Evolutionary conservation across 2,888 invertebrate species (phyloP).

Genomic region (Chloroclystis v-ata): DNA sequence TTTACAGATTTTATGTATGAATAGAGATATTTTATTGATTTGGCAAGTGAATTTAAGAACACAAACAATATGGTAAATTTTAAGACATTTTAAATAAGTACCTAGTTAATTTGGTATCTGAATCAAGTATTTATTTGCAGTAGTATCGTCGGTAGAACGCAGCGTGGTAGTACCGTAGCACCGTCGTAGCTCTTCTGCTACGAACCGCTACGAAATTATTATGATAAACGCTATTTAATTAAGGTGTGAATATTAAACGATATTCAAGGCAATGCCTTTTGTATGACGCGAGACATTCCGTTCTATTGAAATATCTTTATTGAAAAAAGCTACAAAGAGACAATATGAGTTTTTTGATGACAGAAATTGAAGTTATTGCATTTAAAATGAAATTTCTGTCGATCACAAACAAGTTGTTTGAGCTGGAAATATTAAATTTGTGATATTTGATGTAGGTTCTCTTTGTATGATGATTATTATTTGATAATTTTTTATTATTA

Average conservation of each 20-base stretch:
- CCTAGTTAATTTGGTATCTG: no score
- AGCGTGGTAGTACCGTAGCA: not conserved
- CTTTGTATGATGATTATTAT: no score
- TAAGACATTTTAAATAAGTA: no score
- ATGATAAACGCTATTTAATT: constrained; percentile 49
- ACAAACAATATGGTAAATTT: no score
- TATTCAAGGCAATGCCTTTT: constrained; percentile 9
- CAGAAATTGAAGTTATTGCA: not conserved
- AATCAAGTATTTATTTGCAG: constrained; percentile 35
- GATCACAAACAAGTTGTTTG: not conserved
- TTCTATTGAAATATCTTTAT: not conserved
- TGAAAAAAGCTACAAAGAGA: not conserved
- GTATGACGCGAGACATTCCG: not conserved
- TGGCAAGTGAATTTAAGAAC: no score
- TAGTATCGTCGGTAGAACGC: constrained; percentile 31
- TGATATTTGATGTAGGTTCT: no score
- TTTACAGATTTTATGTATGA: no score
- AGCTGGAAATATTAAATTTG: not conserved
- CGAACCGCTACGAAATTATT: constrained; percentile 40
- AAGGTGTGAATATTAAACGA: constrained; percentile 29
- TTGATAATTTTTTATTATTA: no score
- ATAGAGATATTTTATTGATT: no score
- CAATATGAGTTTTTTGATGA: constrained; percentile 2
- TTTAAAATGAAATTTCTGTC: not conserved
- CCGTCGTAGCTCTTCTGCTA: not conserved